These are phyloP conservation scores for Andrena praecox DNA, from an alignment of 2,888 invertebrate genomes.

Conservation along the genomic window DNA sequence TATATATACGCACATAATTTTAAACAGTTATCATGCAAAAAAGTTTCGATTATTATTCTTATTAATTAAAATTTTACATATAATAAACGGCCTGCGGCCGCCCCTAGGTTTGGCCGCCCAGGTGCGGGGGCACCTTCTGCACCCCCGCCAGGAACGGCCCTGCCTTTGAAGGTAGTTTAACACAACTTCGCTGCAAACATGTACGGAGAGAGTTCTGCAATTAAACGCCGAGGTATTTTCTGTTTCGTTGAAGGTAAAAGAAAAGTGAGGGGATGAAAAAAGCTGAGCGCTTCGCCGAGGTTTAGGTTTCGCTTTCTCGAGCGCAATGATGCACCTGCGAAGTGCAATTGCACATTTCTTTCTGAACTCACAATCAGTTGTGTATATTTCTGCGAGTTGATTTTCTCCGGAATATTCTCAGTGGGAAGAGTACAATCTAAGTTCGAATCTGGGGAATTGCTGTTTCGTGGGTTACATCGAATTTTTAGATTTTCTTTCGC, in stretches of 20 bases:
- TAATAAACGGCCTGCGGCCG: no score
- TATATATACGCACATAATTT: no score
- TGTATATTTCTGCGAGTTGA: no score
- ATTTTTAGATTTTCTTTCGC: no score
- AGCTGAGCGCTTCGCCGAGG: background rate
- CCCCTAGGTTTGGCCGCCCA: no score
- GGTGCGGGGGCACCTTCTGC: no score
- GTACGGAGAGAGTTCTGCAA: background rate
- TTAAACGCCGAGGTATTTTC: background rate
- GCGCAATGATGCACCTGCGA: background rate
- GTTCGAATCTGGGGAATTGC: background rate
- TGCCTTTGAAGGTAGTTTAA: background rate
- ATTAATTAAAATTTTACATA: no score
- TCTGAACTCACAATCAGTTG: background rate
- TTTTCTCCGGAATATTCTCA: background rate
- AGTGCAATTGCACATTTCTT: constrained; percentile 1
- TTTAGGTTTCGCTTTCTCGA: background rate
- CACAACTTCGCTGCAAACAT: background rate
- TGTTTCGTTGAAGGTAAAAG: background rate
- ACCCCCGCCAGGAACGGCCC: no score
- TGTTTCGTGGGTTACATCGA: no score
- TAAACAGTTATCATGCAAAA: no score
- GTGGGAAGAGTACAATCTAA: background rate
- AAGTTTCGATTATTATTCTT: no score
- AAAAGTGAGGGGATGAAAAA: background rate